These are phyloP conservation scores for Druceiella hillmani DNA, from an alignment of 2,888 invertebrate species.

Conservation along the genomic window DNA sequence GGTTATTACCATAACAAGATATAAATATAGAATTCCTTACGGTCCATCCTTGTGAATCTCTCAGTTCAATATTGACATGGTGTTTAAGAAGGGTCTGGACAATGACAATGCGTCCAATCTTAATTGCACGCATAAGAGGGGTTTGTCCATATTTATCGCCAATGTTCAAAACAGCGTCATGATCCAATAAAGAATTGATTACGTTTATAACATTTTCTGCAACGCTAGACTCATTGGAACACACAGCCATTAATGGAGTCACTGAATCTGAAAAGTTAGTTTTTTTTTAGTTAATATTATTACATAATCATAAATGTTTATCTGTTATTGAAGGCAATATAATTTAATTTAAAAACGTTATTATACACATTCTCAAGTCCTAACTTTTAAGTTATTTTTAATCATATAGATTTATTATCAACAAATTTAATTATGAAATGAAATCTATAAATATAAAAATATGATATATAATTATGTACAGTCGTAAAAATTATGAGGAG, in stretches of 20 bases:
- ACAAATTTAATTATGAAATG: no score
- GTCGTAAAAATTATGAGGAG: no score
- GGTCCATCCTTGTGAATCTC: slow-evolving; percentile 58
- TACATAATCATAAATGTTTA: background rate
- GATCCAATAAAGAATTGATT: slow-evolving; percentile 45
- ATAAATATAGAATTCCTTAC: slow-evolving; percentile 37
- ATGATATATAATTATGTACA: no score
- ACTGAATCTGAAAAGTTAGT: slow-evolving; percentile 49
- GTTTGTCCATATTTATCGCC: slow-evolving; percentile 56
- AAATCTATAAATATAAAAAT: no score
- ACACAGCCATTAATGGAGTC: slow-evolving; percentile 58
- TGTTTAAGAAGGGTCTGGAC: slow-evolving; percentile 47
- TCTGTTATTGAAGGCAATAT: no score
- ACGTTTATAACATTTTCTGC: slow-evolving; percentile 41
- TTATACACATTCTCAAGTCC: no score
- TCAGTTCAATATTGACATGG: slow-evolving; percentile 49
- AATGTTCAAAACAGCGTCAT: slow-evolving; percentile 48
- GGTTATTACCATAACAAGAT: no score
- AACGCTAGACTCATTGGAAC: slow-evolving; percentile 51
- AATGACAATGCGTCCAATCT: slow-evolving; percentile 46
- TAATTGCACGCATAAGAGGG: slow-evolving; percentile 58
- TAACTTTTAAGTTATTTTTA: no score
- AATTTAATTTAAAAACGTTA: no score
- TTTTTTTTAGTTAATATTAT: slow-evolving; percentile 3
- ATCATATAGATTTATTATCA: no score